Percentiles rank a stretch among this genome's conserved stretches.
phyloP scores from a whole-genome alignment of 30 jellyfish, hydroid and myxozoan genomes.

The Hydra vulgaris region DNA sequence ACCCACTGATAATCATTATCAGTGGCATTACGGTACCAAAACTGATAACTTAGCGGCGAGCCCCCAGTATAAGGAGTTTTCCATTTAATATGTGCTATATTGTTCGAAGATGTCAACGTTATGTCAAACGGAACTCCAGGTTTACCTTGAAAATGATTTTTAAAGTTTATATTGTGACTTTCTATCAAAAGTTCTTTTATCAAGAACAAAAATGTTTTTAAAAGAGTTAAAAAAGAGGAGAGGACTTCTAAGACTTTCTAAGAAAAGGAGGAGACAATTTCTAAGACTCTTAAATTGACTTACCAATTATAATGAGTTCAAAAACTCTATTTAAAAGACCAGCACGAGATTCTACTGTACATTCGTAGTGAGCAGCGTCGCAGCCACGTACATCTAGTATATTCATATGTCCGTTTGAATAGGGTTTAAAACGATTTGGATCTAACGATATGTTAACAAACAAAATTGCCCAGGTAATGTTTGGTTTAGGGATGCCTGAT shows the following conservation, averaged over 20 bases:
- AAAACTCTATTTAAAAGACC: slow-evolving; percentile 36
- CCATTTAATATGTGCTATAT: slow-evolving; percentile 48
- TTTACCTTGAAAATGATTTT: slow-evolving; percentile 37
- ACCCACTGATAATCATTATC: slow-evolving; percentile 68
- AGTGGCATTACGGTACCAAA: slow-evolving; percentile 75
- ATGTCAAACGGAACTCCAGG: slow-evolving; percentile 70
- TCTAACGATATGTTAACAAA: slow-evolving; percentile 27
- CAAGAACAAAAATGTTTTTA: too few species aligned
- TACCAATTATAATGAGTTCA: slow-evolving; percentile 41
- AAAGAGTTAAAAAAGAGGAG: too few species aligned
- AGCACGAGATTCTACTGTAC: slow-evolving; percentile 58
- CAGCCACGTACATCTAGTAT: slow-evolving; percentile 35
- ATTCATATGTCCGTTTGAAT: slow-evolving; percentile 41
- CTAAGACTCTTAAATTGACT: too few species aligned
- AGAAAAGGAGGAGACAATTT: too few species aligned
- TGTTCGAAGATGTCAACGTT: slow-evolving; percentile 23
- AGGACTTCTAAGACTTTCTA: too few species aligned
- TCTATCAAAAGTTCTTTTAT: too few species aligned
- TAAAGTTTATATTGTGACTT: too few species aligned
- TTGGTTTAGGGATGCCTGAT: slow-evolving; percentile 80
- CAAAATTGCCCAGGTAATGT: slow-evolving; percentile 63
- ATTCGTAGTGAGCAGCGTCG: slow-evolving; percentile 59
- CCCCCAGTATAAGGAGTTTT: slow-evolving; percentile 58
- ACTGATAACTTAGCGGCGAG: slow-evolving; percentile 43
- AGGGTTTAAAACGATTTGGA: slow-evolving; percentile 16